These are phyloP conservation scores for Euplexia lucipara DNA, from an alignment of 2,888 invertebrate genomes.

Conservation along the genomic window DNA sequence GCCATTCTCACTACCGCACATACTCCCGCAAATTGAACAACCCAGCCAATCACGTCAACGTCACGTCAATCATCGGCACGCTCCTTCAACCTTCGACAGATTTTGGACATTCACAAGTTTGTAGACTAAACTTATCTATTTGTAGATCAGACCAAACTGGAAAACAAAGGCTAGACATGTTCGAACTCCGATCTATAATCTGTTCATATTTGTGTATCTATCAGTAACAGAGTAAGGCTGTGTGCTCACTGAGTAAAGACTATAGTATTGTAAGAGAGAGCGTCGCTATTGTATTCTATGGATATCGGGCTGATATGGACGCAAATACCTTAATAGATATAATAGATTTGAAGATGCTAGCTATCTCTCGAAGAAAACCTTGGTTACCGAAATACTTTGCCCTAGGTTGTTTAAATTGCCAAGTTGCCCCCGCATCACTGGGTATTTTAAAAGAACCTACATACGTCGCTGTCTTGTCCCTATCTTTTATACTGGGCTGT, in stretches of 20 bases:
- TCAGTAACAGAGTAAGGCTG: slow-evolving; percentile 19
- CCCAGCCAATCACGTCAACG: background rate
- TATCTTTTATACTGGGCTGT: no score
- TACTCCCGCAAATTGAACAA: background rate
- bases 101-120: slow-evolving; percentile 12
- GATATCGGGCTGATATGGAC: no score
- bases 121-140: slow-evolving; percentile 42
- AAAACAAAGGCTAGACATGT: slow-evolving; percentile 24
- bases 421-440: no score
- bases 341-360: no score
- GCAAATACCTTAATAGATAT: no score
- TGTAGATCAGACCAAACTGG: background rate
- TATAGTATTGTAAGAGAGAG: background rate
- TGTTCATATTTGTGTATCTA: slow-evolving; percentile 12
- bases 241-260: background rate
- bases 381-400: no score
- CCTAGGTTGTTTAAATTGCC: no score
- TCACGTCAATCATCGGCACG: slow-evolving; percentile 4
- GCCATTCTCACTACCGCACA: no score
- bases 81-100: slow-evolving; percentile 3
- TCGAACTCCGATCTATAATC: slow-evolving; percentile 16
- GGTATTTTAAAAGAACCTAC: no score
- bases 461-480: no score
- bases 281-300: no score
- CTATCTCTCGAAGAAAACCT: no score